phyloP scores from a whole-genome alignment of 2,797 vertebrate species.

The Chromobotia macracanthus region DNA sequence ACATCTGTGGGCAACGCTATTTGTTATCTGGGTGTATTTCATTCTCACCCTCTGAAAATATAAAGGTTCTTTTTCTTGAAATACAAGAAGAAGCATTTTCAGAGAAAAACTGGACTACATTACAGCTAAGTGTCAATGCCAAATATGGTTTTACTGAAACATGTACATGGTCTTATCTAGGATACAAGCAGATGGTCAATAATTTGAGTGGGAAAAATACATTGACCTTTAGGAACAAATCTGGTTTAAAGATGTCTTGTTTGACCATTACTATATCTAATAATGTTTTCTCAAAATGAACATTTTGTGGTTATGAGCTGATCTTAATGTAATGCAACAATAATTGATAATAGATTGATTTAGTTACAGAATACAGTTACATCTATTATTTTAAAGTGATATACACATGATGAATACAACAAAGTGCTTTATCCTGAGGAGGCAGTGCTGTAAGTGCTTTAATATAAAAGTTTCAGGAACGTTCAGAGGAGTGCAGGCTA shows the following conservation, averaged over 20 bases:
- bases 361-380: no score
- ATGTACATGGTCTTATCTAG: constrained; percentile 4
- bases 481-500: neutral
- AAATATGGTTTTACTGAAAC: constrained; percentile 14
- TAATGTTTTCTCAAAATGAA: neutral
- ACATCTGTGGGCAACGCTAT: neutral
- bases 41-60: constrained; percentile 30
- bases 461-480: neutral
- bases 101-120: neutral
- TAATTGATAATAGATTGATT: neutral
- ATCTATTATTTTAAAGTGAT: neutral
- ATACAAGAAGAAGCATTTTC: constrained; percentile 25
- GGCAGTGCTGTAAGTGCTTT: neutral
- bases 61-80: neutral
- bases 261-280: neutral
- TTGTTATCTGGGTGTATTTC: constrained; percentile 26
- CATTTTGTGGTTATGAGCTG: neutral
- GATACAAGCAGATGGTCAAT: constrained; percentile 2
- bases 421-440: neutral
- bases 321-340: neutral
- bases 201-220: constrained; percentile 9
- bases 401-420: neutral
- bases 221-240: neutral
- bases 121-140: constrained; percentile 11
- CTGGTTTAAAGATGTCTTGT: neutral